Evolutionary conservation across 2,888 invertebrate species (phyloP), one percentile per base, ranked within the genome.

Genomic region (Drosophila infuscata): DNA sequence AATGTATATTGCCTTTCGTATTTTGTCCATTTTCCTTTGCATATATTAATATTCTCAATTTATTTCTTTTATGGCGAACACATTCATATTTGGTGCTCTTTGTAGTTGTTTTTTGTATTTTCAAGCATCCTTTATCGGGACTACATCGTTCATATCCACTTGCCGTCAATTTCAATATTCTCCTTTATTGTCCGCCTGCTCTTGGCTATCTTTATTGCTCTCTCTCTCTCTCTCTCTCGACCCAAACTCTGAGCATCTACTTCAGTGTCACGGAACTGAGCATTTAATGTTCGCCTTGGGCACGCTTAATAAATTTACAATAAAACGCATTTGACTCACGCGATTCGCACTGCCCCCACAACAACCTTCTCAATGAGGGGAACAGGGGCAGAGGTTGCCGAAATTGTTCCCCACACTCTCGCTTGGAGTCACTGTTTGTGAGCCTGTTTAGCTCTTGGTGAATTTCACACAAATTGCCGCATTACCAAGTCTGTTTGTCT

Each of bases 271-370:
- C 66, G 80, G 75, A 56, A 65, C 64, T 66, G 57, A 66, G 54
- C 76, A 59, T 70, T 90, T 85, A 89, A 85, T 90, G 91, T 87
- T 60, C 88, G 91, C 85, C 91, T 71, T 78, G 91, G 85, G 85
- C 85, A 90, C 91, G 91, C 91, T 85, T 85, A 85, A 85, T 85
- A 85, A 90, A 85, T 85, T 85, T 79, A 89, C 88, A 85, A 85
- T 90, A 85, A 90, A 85, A 85, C 87, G 84, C 91, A 83, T 85
- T 90, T 89, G 85, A 83, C 69, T 83, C 84, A 61, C 76, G 89
- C 73, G 57, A 76, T 51, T 67, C 81, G 61, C 43, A 69, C 46
- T 6, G 35, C 29, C 20, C 46, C 54, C 43, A 65, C 65, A 62
- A 65, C 35, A 62, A 59, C 77, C 56, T 53, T 43, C 56, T 65